Evolutionary conservation across 1,140 invertebrate species (phyloP).

Genomic region (Olivierus martensii): DNA sequence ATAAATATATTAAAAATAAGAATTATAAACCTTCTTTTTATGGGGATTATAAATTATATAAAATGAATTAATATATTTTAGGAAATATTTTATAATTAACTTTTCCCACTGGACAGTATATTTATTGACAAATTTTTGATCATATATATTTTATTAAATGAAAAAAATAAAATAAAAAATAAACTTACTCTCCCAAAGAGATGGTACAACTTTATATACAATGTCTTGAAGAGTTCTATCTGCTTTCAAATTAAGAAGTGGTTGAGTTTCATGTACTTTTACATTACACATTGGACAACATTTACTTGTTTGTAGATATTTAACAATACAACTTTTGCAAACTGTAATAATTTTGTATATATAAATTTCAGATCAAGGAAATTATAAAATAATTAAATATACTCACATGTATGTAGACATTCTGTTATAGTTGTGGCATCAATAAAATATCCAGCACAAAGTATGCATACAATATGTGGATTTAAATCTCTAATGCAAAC

Average conservation of each 20-base stretch:
- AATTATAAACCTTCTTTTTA: no score
- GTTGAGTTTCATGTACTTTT: slow-evolving; percentile 93
- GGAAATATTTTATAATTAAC: no score
- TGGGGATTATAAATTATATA: no score
- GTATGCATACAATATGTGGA: slow-evolving; percentile 30
- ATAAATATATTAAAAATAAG: no score
- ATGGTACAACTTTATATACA: slow-evolving; percentile 88
- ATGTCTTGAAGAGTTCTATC: slow-evolving; percentile 97
- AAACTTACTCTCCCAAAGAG: slow-evolving; percentile 61
- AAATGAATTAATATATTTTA: no score
- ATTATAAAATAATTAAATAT: neutral
- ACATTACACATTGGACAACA: slow-evolving; percentile 91
- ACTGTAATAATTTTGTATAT: slow-evolving; percentile 41
- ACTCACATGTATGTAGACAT: slow-evolving; percentile 34
- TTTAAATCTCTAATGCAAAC: slow-evolving; percentile 27
- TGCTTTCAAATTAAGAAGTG: slow-evolving; percentile 88
- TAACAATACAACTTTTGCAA: slow-evolving; percentile 94
- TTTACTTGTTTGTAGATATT: slow-evolving; percentile 91
- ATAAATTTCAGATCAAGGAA: neutral
- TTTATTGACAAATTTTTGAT: no score
- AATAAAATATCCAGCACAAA: slow-evolving; percentile 35
- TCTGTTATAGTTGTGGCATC: slow-evolving; percentile 37
- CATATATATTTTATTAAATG: no score
- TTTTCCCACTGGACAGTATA: no score
- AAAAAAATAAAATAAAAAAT: no score